Evolutionary conservation across 1,140 invertebrate species (phyloP).

Genomic region (Trichogramma pretiosum): DNA sequence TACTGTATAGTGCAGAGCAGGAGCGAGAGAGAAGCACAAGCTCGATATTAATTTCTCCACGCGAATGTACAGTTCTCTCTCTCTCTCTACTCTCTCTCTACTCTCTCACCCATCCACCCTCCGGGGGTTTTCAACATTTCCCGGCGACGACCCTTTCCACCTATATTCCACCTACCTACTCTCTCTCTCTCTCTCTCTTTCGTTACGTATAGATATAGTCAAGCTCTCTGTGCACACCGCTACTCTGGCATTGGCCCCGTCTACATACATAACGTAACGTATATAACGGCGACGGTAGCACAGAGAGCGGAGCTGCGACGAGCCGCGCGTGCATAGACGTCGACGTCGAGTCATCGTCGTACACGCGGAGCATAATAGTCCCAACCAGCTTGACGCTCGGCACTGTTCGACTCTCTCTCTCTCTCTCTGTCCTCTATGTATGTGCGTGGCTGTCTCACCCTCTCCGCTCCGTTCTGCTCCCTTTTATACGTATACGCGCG

Average conservation of each 20-base stretch:
- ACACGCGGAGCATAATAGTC: no score
- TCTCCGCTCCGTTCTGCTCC: constrained; percentile 1
- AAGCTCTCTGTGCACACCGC: constrained; percentile 7
- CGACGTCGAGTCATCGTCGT: not conserved
- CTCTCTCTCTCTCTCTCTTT: constrained; percentile 16
- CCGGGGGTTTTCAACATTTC: constrained; percentile 1
- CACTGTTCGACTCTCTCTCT: not conserved
- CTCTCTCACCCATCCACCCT: not conserved
- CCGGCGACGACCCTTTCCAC: not conserved
- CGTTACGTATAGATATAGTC: constrained; percentile 11
- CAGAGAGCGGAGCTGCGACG: not conserved
- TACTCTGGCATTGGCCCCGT: no score
- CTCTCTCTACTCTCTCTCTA: no score
- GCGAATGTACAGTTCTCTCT: constrained; percentile 7
- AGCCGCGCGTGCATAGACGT: not conserved
- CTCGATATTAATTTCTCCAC: constrained; percentile 42
- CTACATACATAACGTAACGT: no score
- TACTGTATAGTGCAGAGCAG: constrained; percentile 16
- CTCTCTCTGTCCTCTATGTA: constrained; percentile 8
- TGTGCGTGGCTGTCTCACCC: not conserved
- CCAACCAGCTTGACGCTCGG: no score
- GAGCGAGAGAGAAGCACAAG: constrained; percentile 25
- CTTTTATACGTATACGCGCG: no score
- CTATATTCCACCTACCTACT: not conserved
- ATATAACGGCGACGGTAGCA: not conserved